Conservation (phyloP, 2,888 invertebrate species). For the Hirtodrosophila alboralis region DNA sequence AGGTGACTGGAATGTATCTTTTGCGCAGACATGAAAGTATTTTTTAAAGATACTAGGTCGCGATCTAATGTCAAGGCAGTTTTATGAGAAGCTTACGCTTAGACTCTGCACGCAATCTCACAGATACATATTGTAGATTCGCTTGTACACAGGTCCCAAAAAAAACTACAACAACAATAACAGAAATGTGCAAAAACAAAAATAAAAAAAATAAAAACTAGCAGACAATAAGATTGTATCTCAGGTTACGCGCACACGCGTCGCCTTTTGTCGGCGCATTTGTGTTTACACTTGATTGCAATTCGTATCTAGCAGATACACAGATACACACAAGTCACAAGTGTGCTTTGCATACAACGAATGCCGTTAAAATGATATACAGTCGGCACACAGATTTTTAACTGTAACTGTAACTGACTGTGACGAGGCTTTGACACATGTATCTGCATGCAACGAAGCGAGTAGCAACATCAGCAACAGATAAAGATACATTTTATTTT, state of each 20-base stretch:
- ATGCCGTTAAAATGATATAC: conserved; percentile 50
- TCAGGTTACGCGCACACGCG: conserved; percentile 54
- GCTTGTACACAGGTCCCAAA: conserved; percentile 9
- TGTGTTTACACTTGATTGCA: conserved; percentile 72
- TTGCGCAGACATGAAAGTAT: conserved; percentile 2
- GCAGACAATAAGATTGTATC: conserved; percentile 46
- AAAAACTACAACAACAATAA: background rate
- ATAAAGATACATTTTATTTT: conserved; percentile 34
- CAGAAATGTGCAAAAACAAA: background rate
- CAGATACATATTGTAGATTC: conserved; percentile 10
- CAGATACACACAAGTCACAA: too few species aligned
- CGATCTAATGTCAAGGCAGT: conserved; percentile 22
- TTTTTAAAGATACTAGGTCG: conserved; percentile 1
- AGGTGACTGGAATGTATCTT: conserved; percentile 5
- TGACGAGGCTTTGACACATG: conserved; percentile 10
- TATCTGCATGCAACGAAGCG: conserved; percentile 45
- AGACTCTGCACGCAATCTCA: conserved; percentile 22
- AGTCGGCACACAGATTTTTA: conserved; percentile 11
- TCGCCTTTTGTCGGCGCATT: conserved; percentile 54
- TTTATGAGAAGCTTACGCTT: conserved; percentile 3
- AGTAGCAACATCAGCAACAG: conserved; percentile 4
- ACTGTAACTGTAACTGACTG: conserved; percentile 31
- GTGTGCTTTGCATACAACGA: conserved; percentile 56
- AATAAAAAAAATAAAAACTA: background rate
- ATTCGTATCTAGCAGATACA: conserved; percentile 64